Conservation (phyloP, 2,797 vertebrate genomes). For the Peromyscus attwateri region DNA sequence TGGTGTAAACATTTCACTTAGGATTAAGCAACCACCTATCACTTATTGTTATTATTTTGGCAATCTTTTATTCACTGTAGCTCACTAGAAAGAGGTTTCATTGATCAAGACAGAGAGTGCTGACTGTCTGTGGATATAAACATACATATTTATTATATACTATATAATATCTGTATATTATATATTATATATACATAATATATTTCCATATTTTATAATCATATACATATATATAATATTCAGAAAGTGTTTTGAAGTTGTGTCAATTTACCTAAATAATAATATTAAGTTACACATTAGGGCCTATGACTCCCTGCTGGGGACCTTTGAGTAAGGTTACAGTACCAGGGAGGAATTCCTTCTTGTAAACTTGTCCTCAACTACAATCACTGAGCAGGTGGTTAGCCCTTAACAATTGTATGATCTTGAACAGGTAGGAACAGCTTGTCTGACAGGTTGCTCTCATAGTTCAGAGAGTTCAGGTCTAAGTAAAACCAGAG, state of each 20-base stretch:
- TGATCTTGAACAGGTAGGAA: background rate
- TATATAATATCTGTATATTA: too few species aligned
- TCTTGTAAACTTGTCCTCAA: background rate
- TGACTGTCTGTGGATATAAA: background rate
- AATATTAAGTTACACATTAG: background rate
- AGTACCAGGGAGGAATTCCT: background rate
- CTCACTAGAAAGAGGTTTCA: background rate
- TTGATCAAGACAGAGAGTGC: background rate
- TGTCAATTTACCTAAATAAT: background rate
- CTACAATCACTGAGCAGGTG: background rate
- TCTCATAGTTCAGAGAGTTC: background rate
- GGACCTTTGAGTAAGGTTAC: background rate
- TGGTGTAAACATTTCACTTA: background rate
- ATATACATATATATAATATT: too few species aligned
- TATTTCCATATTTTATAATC: too few species aligned
- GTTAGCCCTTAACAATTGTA: background rate
- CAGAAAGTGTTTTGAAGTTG: background rate
- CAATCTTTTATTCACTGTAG: background rate
- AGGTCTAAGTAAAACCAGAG: background rate
- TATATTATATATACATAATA: too few species aligned
- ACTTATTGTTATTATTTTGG: background rate
- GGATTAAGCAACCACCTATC: background rate
- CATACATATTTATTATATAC: too few species aligned
- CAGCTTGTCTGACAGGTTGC: background rate
- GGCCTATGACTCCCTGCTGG: background rate